Conservation (phyloP, 2,113 vertebrate species). For the Patagioenas fasciata region DNA sequence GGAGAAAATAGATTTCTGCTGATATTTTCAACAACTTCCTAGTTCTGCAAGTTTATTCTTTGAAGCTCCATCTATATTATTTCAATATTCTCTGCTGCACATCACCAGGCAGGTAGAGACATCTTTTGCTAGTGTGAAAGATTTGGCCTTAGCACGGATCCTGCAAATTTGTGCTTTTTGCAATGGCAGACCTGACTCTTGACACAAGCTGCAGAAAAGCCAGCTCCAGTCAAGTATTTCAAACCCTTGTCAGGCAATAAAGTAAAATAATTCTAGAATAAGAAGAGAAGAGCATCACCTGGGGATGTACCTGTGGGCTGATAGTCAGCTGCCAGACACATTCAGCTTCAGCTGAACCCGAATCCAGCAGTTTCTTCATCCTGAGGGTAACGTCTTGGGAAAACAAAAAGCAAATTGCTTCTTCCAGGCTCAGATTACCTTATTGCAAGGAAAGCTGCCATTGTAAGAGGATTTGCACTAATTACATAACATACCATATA, state of each 20-base stretch:
- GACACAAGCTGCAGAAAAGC: neutral
- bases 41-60: neutral
- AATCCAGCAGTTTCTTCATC: neutral
- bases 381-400: neutral
- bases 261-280: neutral
- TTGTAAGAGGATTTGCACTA: conserved; percentile 15
- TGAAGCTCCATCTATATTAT: neutral
- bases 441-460: neutral
- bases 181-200: neutral
- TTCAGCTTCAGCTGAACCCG: neutral
- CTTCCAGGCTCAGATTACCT: neutral
- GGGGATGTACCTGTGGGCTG: neutral
- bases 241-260: neutral
- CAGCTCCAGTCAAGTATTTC: neutral
- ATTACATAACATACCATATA: neutral
- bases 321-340: neutral
- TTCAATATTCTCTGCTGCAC: neutral
- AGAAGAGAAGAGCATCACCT: neutral
- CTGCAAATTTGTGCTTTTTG: neutral
- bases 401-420: neutral
- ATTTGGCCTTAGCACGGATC: neutral
- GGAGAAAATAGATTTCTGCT: neutral
- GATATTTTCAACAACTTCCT: neutral
- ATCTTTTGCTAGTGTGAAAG: neutral
- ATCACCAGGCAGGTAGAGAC: neutral